Evolutionary conservation across 2,888 invertebrate genomes (phyloP).

Genomic region (Tubulanus polymorphus): DNA sequence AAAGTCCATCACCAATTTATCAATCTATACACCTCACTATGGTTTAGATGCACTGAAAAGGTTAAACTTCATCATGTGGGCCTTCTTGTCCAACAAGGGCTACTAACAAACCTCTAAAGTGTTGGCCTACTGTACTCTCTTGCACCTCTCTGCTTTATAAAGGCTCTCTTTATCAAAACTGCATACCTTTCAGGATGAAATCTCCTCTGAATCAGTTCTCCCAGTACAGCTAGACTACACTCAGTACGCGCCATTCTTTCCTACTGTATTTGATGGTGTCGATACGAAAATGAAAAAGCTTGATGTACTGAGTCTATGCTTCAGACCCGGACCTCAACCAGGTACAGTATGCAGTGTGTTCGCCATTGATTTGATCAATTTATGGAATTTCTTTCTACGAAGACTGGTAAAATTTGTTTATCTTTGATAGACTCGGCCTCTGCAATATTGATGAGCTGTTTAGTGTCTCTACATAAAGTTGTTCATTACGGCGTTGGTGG

Average conservation of each 20-base stretch:
- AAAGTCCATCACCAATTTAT: too few relatives aligned
- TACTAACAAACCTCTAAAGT: too few relatives aligned
- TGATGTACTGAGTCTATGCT: conserved; percentile 11
- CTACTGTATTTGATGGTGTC: conserved; percentile 27
- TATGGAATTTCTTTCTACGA: not conserved
- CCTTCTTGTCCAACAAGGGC: too few relatives aligned
- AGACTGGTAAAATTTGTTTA: not conserved
- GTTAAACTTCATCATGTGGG: too few relatives aligned
- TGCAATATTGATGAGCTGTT: conserved; percentile 25
- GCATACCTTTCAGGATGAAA: too few relatives aligned
- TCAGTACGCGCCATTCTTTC: conserved; percentile 20
- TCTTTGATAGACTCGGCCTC: conserved; percentile 23
- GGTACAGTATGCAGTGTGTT: not conserved
- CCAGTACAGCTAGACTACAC: not conserved
- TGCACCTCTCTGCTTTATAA: too few relatives aligned
- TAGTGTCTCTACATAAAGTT: conserved; percentile 29
- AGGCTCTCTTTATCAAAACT: too few relatives aligned
- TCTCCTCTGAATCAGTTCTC: not conserved
- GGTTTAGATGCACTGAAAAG: too few relatives aligned
- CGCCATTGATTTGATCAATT: not conserved
- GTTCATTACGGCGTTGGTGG: conserved; percentile 28
- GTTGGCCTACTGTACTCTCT: too few relatives aligned
- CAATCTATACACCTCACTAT: too few relatives aligned
- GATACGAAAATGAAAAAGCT: conserved; percentile 28
- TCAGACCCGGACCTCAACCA: conserved; percentile 4